Percentiles rank a stretch among this genome's conserved stretches.
Conservation (phyloP, 2,888 invertebrate species). For the Hemicrepidius hirtus region DNA sequence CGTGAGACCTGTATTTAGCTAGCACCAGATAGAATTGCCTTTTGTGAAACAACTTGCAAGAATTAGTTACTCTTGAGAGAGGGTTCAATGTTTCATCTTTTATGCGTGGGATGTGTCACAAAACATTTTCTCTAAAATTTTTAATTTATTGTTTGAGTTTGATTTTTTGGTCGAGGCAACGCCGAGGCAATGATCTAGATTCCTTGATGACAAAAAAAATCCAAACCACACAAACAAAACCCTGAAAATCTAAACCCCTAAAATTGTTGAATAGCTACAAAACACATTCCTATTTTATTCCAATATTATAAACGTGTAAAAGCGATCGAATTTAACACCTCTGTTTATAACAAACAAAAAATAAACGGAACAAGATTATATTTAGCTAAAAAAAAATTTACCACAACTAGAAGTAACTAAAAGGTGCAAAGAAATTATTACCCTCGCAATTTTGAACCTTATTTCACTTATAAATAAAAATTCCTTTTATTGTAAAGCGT, state of each 20-base stretch:
- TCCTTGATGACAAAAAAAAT: neutral
- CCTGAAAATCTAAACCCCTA: neutral
- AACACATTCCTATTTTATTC: constrained; percentile 15
- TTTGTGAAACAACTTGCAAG: constrained; percentile 32
- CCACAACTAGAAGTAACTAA: constrained; percentile 52
- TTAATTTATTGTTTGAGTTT: no score
- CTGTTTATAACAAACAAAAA: constrained; percentile 66
- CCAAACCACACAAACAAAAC: neutral
- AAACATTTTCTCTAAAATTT: no score
- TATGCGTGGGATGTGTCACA: neutral
- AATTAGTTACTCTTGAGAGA: constrained; percentile 10
- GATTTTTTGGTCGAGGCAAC: no score
- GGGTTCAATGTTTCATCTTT: constrained; percentile 21
- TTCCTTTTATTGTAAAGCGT: no score
- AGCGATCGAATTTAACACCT: constrained; percentile 64
- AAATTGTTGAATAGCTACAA: constrained; percentile 24
- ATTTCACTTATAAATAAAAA: neutral
- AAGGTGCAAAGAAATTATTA: constrained; percentile 52
- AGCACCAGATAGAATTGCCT: constrained; percentile 45
- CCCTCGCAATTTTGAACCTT: neutral
- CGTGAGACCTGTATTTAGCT: constrained; percentile 41
- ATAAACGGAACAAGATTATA: constrained; percentile 59
- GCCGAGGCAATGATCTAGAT: no score
- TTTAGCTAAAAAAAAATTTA: constrained; percentile 58
- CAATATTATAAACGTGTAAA: constrained; percentile 15